Evolutionary conservation across 92 coral and sea anemone genomes (phyloP), one percentile per base, ranked within the genome.

Genomic region (Montipora capitata): DNA sequence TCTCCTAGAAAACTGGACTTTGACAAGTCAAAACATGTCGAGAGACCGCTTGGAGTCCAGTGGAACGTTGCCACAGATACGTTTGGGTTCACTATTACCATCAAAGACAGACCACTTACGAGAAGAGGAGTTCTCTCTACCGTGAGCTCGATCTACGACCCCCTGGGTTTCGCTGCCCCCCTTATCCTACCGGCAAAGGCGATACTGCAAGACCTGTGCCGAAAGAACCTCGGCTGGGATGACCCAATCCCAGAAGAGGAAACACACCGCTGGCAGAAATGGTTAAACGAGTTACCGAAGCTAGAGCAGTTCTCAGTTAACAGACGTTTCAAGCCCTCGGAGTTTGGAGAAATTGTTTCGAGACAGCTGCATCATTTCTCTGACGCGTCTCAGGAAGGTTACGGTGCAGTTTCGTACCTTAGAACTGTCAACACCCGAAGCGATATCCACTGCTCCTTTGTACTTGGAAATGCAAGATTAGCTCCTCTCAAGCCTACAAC

Each of bases 111-210:
- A 41, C 91, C 85, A 2, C 42, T 27, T 0, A 68, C 78, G 1
- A 86, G 79, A 41, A 27, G 89, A 56, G 89, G 89, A 3, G 48
- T 77, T 18, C 63, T 85, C 42, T 77, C 83, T n/a, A 52, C 17
- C 10, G 76, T 78, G 16, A 86, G 85, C 72, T 86, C 85, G 10
- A 52, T 86, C 42, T 86, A 78, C 79, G 90, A 87, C 77, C 85
- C 85, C 2, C 10, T 86, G 10, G 85, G 85, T 2, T 51, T 78
- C 17, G 74, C 68, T 4, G 59, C 90, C 8, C 91, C 91, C 2
- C 78, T 68, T 15, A 40, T 68, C 15, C 85, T 86, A 3, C 85
- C 44, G 0, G 91, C 79, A 5, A 79, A 85, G 72, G 44, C 10
- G 2, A 18, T 87, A 1, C 69, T 87, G 4, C 79, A 87, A 58